Evolutionary conservation across 2,797 vertebrate genomes (phyloP).

Genomic region (Silurus aristotelis): DNA sequence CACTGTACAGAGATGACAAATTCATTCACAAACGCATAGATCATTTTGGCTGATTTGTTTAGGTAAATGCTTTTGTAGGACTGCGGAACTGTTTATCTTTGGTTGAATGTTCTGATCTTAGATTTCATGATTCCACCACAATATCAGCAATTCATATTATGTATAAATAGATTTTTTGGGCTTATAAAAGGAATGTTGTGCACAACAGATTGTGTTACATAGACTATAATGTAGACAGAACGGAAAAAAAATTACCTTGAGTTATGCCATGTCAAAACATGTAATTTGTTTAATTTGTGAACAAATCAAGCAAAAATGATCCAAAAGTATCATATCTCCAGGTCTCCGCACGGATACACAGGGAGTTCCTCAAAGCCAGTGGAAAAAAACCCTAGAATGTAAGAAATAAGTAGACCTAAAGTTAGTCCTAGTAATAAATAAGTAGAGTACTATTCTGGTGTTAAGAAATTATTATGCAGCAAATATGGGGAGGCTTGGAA

Average conservation of each 20-base stretch:
- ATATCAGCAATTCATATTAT: constrained; percentile 8
- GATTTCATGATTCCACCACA: constrained; percentile 3
- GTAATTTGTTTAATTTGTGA: constrained; percentile 21
- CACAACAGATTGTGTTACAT: neutral
- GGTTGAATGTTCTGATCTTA: constrained; percentile 37
- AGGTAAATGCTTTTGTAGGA: neutral
- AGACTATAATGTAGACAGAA: neutral
- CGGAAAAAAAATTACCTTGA: neutral
- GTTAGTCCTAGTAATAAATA: constrained; percentile 30
- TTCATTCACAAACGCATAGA: neutral
- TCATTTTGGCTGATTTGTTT: neutral
- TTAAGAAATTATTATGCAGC: constrained; percentile 36
- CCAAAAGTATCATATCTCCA: neutral
- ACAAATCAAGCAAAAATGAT: neutral
- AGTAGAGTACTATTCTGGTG: neutral
- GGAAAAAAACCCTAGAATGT: neutral
- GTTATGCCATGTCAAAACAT: constrained; percentile 8
- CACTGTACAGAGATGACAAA: neutral
- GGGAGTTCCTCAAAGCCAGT: neutral
- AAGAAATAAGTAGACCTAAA: neutral
- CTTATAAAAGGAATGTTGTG: constrained; percentile 5
- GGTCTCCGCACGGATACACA: neutral
- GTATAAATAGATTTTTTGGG: constrained; percentile 1
- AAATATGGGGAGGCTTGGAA: constrained; percentile 39
- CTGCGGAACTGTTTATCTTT: neutral